Percentiles rank a stretch among this genome's conserved stretches.
phyloP scores from a whole-genome alignment of 2,888 invertebrate species.

The Camptogramma bilineatum region DNA sequence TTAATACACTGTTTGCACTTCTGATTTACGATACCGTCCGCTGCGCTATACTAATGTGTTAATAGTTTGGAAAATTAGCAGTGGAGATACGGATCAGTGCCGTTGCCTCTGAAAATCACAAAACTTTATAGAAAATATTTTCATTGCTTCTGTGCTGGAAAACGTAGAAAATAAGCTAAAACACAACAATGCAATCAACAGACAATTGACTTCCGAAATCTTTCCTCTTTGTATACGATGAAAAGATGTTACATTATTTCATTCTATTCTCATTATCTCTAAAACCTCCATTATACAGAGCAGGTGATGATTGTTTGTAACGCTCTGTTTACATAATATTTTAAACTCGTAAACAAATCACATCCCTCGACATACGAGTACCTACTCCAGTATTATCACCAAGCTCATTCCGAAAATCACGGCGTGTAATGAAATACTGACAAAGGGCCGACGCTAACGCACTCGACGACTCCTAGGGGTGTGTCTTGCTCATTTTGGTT shows the following conservation, averaged over 20 bases:
- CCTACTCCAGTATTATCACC: slow-evolving; percentile 32
- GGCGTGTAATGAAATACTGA: slow-evolving; percentile 64
- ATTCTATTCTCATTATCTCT: too few relatives aligned
- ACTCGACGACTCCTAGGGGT: slow-evolving; percentile 67
- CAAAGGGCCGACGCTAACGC: slow-evolving; percentile 55
- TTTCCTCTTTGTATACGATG: too few relatives aligned
- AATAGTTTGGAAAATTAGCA: slow-evolving; percentile 78
- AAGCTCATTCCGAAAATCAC: slow-evolving; percentile 55
- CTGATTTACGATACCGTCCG: slow-evolving; percentile 82
- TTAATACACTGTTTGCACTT: slow-evolving; percentile 84
- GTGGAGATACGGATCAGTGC: slow-evolving; percentile 17
- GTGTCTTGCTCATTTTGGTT: slow-evolving; percentile 78
- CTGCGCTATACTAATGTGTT: slow-evolving; percentile 80
- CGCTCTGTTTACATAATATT: slow-evolving; percentile 25
- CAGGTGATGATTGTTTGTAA: slow-evolving; percentile 1
- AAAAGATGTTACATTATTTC: too few relatives aligned
- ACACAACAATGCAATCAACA: background rate
- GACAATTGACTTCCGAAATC: too few relatives aligned
- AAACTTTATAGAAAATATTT: background rate
- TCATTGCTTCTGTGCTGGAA: background rate
- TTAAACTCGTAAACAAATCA: slow-evolving; percentile 17
- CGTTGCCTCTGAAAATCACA: background rate
- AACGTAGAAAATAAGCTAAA: background rate
- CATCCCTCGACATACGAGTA: slow-evolving; percentile 29
- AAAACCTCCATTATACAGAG: background rate